phyloP scores from a whole-genome alignment of 92 coral and sea anemone species.

The Porites rus region DNA sequence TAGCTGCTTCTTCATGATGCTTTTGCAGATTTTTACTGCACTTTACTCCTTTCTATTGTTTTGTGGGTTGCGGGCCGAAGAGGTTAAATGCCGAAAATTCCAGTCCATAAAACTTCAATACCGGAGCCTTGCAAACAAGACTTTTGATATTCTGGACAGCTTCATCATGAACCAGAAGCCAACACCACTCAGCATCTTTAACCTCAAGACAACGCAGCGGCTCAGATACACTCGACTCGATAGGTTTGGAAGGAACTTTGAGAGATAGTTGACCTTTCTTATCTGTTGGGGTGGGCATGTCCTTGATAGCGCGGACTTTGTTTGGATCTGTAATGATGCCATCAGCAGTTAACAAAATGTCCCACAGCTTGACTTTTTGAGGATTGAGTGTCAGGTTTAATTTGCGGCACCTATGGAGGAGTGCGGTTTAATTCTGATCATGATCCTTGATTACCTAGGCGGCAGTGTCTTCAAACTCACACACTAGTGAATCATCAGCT shows the following conservation, averaged over 20 bases:
- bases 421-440: constrained; percentile 45
- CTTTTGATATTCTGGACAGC: constrained; percentile 43
- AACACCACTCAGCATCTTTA: constrained; percentile 30
- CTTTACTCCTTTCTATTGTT: constrained; percentile 22
- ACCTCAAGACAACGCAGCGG: constrained; percentile 24
- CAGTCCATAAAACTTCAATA: neutral
- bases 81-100: constrained; percentile 13
- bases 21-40: constrained; percentile 49
- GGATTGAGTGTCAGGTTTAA: constrained; percentile 11
- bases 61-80: constrained; percentile 31
- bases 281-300: no score
- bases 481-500: no score
- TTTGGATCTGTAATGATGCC: no score
- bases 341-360: no score
- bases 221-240: constrained; percentile 5
- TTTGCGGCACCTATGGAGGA: constrained; percentile 38
- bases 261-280: no score
- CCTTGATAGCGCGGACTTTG: no score
- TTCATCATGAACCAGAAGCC: constrained; percentile 19
- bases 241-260: neutral
- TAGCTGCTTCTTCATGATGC: constrained; percentile 32
- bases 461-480: no score
- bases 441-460: constrained; percentile 8
- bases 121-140: constrained; percentile 13
- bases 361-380: neutral